Conservation (phyloP, 2,113 vertebrate species). For the Ictalurus punctatus region DNA sequence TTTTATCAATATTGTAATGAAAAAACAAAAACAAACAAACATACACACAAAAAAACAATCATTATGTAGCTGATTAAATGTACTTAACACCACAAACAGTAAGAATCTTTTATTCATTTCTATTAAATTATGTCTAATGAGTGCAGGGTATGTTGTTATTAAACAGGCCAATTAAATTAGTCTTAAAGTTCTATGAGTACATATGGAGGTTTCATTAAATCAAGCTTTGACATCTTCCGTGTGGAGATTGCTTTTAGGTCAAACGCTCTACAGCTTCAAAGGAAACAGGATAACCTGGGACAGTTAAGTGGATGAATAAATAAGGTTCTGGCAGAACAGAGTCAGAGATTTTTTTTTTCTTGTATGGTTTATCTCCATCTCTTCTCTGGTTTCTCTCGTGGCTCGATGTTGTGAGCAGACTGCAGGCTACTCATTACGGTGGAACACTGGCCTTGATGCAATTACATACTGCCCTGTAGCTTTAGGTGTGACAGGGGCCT, state of each 20-base stretch:
- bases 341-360: conserved; percentile 29
- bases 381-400: conserved; percentile 51
- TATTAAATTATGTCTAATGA: neutral
- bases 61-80: neutral
- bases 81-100: neutral
- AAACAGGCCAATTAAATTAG: neutral
- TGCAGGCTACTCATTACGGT: conserved; percentile 64
- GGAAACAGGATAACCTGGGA: conserved; percentile 12
- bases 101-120: neutral
- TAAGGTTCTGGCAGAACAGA: conserved; percentile 43
- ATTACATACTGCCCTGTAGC: conserved; percentile 58
- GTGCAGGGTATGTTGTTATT: neutral
- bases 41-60: neutral
- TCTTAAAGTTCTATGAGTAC: too few species aligned
- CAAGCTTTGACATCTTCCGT: neutral
- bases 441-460: conserved; percentile 61
- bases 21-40: neutral
- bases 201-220: neutral
- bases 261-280: conserved; percentile 28
- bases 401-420: conserved; percentile 55
- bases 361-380: conserved; percentile 58
- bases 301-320: conserved; percentile 39
- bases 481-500: conserved; percentile 45
- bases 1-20: neutral
- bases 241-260: neutral